A percentile compares a stretch with the other conserved stretches of the same genome.
Evolutionary conservation across 1,140 invertebrate genomes (phyloP).

Genomic region (Drosophila kepulauana): DNA sequence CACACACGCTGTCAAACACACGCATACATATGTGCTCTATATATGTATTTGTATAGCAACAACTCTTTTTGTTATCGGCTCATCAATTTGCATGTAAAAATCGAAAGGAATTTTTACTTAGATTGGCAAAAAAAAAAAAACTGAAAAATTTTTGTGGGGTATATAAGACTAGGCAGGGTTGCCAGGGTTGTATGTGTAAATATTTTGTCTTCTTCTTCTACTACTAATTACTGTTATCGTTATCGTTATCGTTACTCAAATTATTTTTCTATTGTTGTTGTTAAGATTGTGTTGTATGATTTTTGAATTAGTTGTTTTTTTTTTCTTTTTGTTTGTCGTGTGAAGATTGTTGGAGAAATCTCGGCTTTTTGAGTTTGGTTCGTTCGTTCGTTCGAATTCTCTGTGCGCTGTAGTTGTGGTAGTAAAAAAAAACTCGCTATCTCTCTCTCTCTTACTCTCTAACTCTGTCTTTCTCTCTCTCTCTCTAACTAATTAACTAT

Average conservation of each 20-base stretch:
- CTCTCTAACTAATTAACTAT: constrained; percentile 8
- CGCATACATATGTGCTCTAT: background rate
- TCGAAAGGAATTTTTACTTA: constrained; percentile 16
- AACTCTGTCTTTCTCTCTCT: constrained; percentile 4
- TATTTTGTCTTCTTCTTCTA: constrained; percentile 17
- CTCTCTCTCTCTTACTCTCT: constrained; percentile 5
- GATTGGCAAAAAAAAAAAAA: constrained; percentile 14
- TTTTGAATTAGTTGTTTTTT: constrained; percentile 4
- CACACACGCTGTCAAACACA: constrained; percentile 5
- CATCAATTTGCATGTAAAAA: constrained; percentile 20
- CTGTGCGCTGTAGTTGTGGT: constrained; percentile 46
- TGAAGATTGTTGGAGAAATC: constrained; percentile 13
- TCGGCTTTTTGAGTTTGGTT: constrained; percentile 1
- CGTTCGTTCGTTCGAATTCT: constrained; percentile 42
- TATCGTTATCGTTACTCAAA: background rate
- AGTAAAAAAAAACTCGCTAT: constrained; percentile 1
- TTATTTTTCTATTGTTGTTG: constrained; percentile 4
- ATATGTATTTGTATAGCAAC: constrained; percentile 35
- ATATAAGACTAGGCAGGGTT: constrained; percentile 4
- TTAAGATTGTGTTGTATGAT: constrained; percentile 4
- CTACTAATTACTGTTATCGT: constrained; percentile 14
- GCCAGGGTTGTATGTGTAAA: constrained; percentile 17
- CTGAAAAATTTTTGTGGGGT: background rate
- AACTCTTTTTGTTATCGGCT: constrained; percentile 8
- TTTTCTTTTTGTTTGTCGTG: background rate